Evolutionary conservation across 2,888 invertebrate species (phyloP).

Genomic region (Minunthozetes semirufus): DNA sequence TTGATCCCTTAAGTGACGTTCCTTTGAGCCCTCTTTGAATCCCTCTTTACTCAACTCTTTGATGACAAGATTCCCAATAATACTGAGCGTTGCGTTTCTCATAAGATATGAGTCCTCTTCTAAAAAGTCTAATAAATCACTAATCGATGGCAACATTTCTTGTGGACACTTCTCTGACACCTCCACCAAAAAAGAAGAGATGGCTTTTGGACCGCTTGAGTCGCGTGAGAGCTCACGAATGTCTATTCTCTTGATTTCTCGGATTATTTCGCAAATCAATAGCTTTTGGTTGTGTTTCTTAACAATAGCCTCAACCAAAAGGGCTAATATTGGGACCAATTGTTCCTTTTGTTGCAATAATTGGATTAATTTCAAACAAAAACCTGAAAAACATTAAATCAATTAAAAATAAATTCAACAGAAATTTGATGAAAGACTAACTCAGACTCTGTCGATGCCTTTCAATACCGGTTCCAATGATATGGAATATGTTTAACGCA

Average conservation of each 20-base stretch:
- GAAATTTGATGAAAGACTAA: conserved; percentile 43
- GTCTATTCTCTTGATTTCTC: conserved; percentile 62
- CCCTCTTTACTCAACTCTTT: conserved; percentile 59
- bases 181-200: conserved; percentile 58
- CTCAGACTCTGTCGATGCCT: conserved; percentile 69
- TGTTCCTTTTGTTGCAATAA: conserved; percentile 68
- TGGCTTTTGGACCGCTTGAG: conserved; percentile 48
- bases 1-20: conserved; percentile 64
- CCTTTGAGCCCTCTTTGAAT: conserved; percentile 56
- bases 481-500: conserved; percentile 66
- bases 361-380: conserved; percentile 54
- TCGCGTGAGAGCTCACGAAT: conserved; percentile 54
- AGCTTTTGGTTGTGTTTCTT: conserved; percentile 61
- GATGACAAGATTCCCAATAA: conserved; percentile 71
- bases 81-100: conserved; percentile 72
- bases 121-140: conserved; percentile 58
- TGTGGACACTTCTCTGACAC: conserved; percentile 59
- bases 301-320: conserved; percentile 63
- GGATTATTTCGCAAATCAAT: conserved; percentile 64
- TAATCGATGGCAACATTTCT: conserved; percentile 57
- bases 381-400: conserved; percentile 46
- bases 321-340: conserved; percentile 61
- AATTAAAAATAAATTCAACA: neutral
- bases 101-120: conserved; percentile 57
- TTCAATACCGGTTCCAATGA: conserved; percentile 71